Percentiles rank a stretch among this genome's conserved stretches.
phyloP scores from a whole-genome alignment of 2,888 invertebrate genomes.

The Psylliodes chrysocephalus region DNA sequence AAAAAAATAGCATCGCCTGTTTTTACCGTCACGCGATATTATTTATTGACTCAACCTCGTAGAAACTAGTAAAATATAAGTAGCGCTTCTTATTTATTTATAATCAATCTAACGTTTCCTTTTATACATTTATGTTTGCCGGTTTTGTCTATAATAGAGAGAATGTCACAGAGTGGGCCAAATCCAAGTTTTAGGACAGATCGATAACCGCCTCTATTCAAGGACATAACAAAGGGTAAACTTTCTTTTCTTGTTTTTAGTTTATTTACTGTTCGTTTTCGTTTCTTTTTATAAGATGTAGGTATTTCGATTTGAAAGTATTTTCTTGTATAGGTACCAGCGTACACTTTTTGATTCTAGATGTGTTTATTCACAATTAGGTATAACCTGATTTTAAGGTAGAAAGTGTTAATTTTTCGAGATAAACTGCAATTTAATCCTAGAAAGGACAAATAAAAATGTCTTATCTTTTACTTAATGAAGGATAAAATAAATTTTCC shows the following conservation, averaged over 20 bases:
- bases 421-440: too few species aligned
- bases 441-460: too few species aligned
- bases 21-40: neutral
- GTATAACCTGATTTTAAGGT: too few species aligned
- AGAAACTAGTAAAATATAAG: neutral
- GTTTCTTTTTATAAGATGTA: neutral
- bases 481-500: too few species aligned
- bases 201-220: slow-evolving; percentile 34
- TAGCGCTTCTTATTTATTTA: slow-evolving; percentile 1
- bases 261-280: slow-evolving; percentile 13
- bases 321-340: too few species aligned
- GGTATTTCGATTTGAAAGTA: neutral
- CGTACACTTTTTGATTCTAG: too few species aligned
- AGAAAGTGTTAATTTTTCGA: too few species aligned
- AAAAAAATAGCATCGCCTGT: too few species aligned
- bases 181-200: slow-evolving; percentile 33
- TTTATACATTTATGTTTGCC: slow-evolving; percentile 4
- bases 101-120: slow-evolving; percentile 12
- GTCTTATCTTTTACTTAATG: too few species aligned
- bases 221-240: slow-evolving; percentile 32
- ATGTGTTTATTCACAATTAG: too few species aligned
- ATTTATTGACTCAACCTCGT: neutral
- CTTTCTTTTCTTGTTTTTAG: slow-evolving; percentile 26
- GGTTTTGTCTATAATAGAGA: slow-evolving; percentile 10
- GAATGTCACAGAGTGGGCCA: slow-evolving; percentile 32